Evolutionary conservation across 2,797 vertebrate species (phyloP).

Genomic region (Ctenochaetus hawaiiensis): DNA sequence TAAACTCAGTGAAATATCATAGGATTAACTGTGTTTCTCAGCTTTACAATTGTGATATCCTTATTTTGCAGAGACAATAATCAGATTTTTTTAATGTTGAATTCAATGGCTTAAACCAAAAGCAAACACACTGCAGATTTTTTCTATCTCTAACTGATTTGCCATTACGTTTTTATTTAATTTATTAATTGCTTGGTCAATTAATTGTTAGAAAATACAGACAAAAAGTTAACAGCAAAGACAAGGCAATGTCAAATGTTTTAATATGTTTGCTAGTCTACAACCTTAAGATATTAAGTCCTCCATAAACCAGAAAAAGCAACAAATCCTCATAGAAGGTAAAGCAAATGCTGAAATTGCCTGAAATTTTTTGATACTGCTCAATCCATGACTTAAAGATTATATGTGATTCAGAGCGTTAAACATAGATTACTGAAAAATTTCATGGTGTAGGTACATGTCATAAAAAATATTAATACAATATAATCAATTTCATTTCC

Average conservation of each 20-base stretch:
- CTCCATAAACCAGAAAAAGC: not conserved
- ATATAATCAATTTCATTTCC: not conserved
- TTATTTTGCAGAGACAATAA: not conserved
- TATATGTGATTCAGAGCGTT: not conserved
- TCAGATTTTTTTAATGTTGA: not conserved
- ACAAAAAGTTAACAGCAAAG: slow-evolving; percentile 6
- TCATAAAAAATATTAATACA: not conserved
- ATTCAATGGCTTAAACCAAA: not conserved
- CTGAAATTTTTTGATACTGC: not conserved
- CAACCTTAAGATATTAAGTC: slow-evolving; percentile 3
- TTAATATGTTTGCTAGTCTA: not conserved
- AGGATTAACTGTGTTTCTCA: not conserved
- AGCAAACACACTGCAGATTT: not conserved
- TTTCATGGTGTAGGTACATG: not conserved
- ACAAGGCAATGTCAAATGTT: slow-evolving; percentile 8
- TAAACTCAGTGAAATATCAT: not conserved
- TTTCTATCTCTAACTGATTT: not conserved
- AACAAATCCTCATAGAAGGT: not conserved
- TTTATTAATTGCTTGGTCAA: slow-evolving; percentile 16
- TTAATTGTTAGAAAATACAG: not conserved
- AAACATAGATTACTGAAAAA: not conserved
- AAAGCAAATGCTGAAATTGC: not conserved
- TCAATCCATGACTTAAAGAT: not conserved
- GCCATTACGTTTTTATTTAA: not conserved
- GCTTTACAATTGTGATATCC: not conserved